Base-by-base conservation (phyloP, 2,888 invertebrate species). In the Colostygia pectinataria region DNA sequence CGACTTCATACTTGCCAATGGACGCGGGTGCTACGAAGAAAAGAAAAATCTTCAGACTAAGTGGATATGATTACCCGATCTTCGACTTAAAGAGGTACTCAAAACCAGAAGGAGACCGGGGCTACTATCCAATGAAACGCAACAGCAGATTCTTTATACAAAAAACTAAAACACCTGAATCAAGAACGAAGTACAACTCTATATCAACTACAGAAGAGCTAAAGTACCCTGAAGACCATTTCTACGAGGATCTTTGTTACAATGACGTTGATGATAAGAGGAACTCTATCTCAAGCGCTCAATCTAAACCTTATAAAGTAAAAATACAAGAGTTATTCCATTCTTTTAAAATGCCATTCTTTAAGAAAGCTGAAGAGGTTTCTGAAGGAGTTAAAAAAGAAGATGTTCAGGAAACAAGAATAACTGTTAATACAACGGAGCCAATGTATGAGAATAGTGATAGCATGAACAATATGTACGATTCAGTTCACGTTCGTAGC, bases 1-100 rank as follows among this genome's bases (percentile, higher is more conserved):
- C 70, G 0, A 81, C 81, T 5, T 84, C 90, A 0, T 91, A 91
- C 48, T 63, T 87, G 12, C 89, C 89, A 0, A 91, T 91, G 91
- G 79, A 84, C 34, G 74, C 74, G 1, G 78, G 73, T 0, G 55
- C 71, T 8, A 58, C 58, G 0, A 83, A 80, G 53, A 85, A 80
- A 57, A 80, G 63, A 56, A 82, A 73, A 49, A 61, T 83, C 14
- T 87, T 86, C 28, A 67, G 85, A 48, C 48, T 90, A n/a, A 88
- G 84, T 44, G 81, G 79, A 1, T 87, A 86, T 29, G 89, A 89
- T 23, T 87, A 88, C 33, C 89, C 90, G 1, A 71, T 79, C 32
- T 83, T 88, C 13, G 81, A 86, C 53, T 52, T 83, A 10, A 77
- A 77, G 5, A 75, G 75, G 57, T 76, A 76, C 46, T 74, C 80